Evolutionary conservation across 2,888 invertebrate species (phyloP), one percentile per base, ranked within the genome.

Genomic region (Monopis laevigella): DNA sequence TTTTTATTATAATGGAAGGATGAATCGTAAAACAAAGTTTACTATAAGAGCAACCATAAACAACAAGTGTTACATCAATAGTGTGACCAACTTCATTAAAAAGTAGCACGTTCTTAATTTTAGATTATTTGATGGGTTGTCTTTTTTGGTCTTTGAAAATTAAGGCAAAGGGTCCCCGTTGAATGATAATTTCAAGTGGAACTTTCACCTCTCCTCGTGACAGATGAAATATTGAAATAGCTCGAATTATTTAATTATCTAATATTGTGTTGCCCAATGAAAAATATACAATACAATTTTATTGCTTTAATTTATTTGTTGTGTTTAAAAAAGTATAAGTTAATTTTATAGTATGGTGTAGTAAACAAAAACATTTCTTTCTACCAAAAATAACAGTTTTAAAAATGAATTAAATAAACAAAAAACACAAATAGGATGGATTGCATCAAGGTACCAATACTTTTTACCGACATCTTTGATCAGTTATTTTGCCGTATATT

Each of bases 1-100:
- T 34, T 34, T 34, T 34, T 34, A 16, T 18, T 34, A 34, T 34
- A 34, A 34, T 34, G 34, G 34, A 34, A 34, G 34, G 34, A 34
- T 16, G 18, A 34, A 29, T 29, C 29, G 29, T 29, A 29, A 29
- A 29, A 29, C 14, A n/a, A 29, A 29, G 12, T 11, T 6, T 14
- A 11, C n/a, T 12, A 13, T 11, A 11, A 34, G 17, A 24, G 16
- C 10, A 16, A 16, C 29, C 14, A 16, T 34, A 34, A 34, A 24
- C 24, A 6, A 24, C 24, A 24, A 34, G 34, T 16, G 14, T 16
- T 14, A 14, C 6, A 11, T 8, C 12, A 30, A 12, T 14, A 18
- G 34, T 17, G 34, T 29, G 29, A 29, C 11, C 14, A 29, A 17
- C 17, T 34, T 34, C 34, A 34, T 34, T 34, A 34, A 34, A 34